These are phyloP conservation scores for Schrankia costaestrigalis DNA, from an alignment of 2,888 invertebrate genomes.

Conservation along the genomic window DNA sequence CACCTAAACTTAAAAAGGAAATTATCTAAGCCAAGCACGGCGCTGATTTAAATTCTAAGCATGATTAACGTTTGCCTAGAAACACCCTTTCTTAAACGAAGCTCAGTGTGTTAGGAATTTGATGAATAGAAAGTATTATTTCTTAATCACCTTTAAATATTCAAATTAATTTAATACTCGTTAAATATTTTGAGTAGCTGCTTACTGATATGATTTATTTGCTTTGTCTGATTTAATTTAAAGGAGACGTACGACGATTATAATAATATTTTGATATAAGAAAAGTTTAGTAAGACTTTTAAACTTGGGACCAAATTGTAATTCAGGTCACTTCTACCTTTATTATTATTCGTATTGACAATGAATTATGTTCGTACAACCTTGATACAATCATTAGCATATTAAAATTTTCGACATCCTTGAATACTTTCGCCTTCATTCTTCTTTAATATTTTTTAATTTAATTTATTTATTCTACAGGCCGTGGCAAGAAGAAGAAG, in stretches of 20 bases:
- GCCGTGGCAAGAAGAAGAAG: slow-evolving; percentile 90
- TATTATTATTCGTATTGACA: too few relatives aligned
- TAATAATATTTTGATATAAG: too few relatives aligned
- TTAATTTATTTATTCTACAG: slow-evolving; percentile 55
- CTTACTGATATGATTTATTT: background rate
- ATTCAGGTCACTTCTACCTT: too few relatives aligned
- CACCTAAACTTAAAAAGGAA: slow-evolving; percentile 34
- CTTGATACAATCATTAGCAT: too few relatives aligned
- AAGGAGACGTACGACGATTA: too few relatives aligned
- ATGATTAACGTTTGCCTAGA: slow-evolving; percentile 26
- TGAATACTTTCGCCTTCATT: background rate
- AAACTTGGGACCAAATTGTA: too few relatives aligned
- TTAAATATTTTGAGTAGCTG: background rate
- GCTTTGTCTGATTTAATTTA: too few relatives aligned
- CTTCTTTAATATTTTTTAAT: background rate
- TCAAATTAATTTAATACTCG: background rate
- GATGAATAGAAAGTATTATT: slow-evolving; percentile 24
- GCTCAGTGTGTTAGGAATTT: slow-evolving; percentile 7
- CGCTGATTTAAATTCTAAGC: slow-evolving; percentile 24
- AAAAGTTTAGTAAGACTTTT: too few relatives aligned
- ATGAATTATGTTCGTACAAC: too few relatives aligned
- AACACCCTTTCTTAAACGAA: slow-evolving; percentile 28
- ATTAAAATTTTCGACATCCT: too few relatives aligned
- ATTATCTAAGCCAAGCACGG: slow-evolving; percentile 31
- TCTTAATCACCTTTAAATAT: slow-evolving; percentile 21